Evolutionary conservation across 2,888 invertebrate species (phyloP).

Genomic region (Monopis laevigella): DNA sequence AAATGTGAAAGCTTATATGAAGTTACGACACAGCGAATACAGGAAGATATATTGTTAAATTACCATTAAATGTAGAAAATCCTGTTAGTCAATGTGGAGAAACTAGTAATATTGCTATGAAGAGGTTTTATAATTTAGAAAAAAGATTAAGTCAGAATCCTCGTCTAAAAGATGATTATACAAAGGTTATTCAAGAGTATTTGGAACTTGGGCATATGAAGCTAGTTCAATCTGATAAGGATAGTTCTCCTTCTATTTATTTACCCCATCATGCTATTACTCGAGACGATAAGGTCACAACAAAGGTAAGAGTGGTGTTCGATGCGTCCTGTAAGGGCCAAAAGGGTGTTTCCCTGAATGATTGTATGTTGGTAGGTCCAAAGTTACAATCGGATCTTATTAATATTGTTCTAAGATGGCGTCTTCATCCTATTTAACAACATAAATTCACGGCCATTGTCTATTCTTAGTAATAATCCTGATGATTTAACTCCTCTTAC

Average conservation of each 20-base stretch:
- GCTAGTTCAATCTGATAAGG: no score
- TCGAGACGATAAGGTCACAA: conserved; percentile 22
- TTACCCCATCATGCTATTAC: conserved; percentile 26
- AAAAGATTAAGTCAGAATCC: conserved; percentile 14
- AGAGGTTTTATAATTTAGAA: conserved; percentile 16
- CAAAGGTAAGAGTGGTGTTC: conserved; percentile 24
- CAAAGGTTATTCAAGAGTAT: conserved; percentile 20
- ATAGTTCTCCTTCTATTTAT: conserved; percentile 16
- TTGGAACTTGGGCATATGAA: conserved; percentile 21
- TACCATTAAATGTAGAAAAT: conserved; percentile 15
- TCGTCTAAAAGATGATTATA: conserved; percentile 18
- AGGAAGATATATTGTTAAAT: conserved; percentile 17
- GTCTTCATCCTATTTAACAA: conserved; percentile 20
- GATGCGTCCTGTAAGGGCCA: conserved; percentile 21
- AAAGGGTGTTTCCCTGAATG: conserved; percentile 23
- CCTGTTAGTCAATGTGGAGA: conserved; percentile 14
- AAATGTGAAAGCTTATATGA: conserved; percentile 15
- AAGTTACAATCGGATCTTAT: conserved; percentile 23
- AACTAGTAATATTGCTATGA: conserved; percentile 14
- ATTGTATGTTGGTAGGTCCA: conserved; percentile 22
- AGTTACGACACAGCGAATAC: conserved; percentile 12
- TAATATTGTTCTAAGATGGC: conserved; percentile 23
- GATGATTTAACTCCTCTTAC: no score
- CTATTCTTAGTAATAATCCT: no score
- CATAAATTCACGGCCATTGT: no score